Evolutionary conservation across 2,888 invertebrate genomes (phyloP).

Genomic region (Alloplasta piceator): DNA sequence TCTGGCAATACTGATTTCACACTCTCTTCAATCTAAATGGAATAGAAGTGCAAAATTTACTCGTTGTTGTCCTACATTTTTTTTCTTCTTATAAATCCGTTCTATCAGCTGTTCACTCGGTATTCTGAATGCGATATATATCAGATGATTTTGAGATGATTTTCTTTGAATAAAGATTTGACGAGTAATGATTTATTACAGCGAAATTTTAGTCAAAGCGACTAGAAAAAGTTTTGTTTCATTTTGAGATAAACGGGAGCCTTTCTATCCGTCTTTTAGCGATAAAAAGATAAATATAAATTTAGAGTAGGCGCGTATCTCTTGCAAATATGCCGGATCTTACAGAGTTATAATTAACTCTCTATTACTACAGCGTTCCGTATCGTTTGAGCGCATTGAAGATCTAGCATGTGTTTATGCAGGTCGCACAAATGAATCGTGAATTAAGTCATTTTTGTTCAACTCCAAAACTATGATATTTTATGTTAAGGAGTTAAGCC

Average conservation of each 20-base stretch:
- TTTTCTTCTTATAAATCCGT: neutral
- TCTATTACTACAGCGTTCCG: conserved; percentile 45
- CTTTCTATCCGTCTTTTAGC: too few relatives aligned
- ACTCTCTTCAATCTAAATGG: neutral
- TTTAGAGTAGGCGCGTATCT: neutral
- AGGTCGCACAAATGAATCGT: conserved; percentile 9
- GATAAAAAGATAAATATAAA: conserved; percentile 34
- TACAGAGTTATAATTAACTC: conserved; percentile 48
- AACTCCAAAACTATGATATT: neutral
- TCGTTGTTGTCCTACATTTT: neutral
- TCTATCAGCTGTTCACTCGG: neutral
- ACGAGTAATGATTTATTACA: conserved; percentile 13
- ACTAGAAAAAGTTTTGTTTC: too few relatives aligned
- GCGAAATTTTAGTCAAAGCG: neutral
- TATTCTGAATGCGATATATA: too few relatives aligned
- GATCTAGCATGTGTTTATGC: conserved; percentile 35
- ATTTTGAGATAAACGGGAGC: too few relatives aligned
- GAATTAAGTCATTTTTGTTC: conserved; percentile 1
- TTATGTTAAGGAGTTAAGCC: too few relatives aligned
- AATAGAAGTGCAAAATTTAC: conserved; percentile 4
- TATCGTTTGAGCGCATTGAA: conserved; percentile 31
- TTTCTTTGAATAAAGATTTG: neutral
- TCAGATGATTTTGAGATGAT: too few relatives aligned
- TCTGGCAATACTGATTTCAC: too few relatives aligned
- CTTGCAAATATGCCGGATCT: conserved; percentile 36